Conservation (phyloP, 2,888 invertebrate genomes). For the Criorhina ranunculi region DNA sequence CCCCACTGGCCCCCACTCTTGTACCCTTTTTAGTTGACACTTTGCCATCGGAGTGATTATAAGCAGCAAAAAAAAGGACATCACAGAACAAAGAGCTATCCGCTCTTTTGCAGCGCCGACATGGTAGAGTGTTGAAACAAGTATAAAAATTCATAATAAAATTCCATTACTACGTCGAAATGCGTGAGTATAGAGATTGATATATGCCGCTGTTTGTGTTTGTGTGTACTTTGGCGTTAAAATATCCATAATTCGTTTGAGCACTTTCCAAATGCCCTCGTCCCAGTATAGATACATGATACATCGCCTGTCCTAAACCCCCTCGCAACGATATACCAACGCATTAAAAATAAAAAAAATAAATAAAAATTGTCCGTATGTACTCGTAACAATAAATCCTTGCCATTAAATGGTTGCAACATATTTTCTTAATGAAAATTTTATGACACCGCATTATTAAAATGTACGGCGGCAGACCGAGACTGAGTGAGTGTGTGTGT, state of each 20-base stretch:
- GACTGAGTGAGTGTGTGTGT: conserved; percentile 15
- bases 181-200: conserved; percentile 62
- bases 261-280: conserved; percentile 54
- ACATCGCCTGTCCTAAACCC: conserved; percentile 31
- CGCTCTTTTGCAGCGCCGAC: conserved; percentile 33
- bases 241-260: conserved; percentile 72
- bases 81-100: conserved; percentile 34
- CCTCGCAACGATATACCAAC: conserved; percentile 17
- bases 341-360: conserved; percentile 13
- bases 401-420: conserved; percentile 77
- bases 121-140: conserved; percentile 42
- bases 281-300: conserved; percentile 32
- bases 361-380: conserved; percentile 28
- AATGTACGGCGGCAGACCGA: conserved; percentile 45
- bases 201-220: conserved; percentile 55
- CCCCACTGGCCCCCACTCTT: conserved; percentile 14
- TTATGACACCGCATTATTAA: conserved; percentile 77
- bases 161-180: conserved; percentile 60
- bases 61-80: conserved; percentile 19
- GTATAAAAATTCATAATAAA: conserved; percentile 75
- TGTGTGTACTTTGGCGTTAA: conserved; percentile 58
- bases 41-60: conserved; percentile 64
- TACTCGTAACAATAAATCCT: conserved; percentile 62
- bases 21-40: conserved; percentile 47
- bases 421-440: conserved; percentile 80